These are phyloP conservation scores for Alaudala cheleensis DNA, from an alignment of 2,113 vertebrate genomes.

Conservation along the genomic window DNA sequence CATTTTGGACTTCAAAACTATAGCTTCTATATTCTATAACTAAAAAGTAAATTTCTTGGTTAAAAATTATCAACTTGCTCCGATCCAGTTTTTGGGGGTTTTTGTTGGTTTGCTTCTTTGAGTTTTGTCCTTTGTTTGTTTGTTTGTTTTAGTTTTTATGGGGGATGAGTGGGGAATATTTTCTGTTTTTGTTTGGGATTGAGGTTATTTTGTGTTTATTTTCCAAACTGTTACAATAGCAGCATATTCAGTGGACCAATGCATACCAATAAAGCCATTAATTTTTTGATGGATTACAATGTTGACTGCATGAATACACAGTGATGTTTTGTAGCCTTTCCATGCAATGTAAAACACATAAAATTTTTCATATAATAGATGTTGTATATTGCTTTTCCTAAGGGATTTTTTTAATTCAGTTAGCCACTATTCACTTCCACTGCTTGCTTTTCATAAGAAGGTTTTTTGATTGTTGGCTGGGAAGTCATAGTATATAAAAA, in stretches of 20 bases:
- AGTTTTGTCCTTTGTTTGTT: neutral
- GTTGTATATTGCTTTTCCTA: neutral
- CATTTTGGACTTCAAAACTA: neutral
- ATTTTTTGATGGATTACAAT: neutral
- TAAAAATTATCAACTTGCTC: neutral
- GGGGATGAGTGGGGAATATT: rapidly evolving
- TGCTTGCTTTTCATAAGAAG: neutral
- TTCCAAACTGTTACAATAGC: neutral
- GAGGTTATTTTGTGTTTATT: neutral
- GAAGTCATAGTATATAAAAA: neutral
- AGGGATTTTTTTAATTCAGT: neutral
- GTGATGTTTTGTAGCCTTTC: neutral
- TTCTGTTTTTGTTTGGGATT: neutral
- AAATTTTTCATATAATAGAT: neutral
- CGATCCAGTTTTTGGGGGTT: neutral
- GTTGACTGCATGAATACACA: neutral
- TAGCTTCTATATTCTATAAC: neutral
- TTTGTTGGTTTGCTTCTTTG: neutral
- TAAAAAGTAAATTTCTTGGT: neutral
- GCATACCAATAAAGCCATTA: neutral
- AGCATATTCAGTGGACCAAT: neutral
- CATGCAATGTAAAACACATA: neutral
- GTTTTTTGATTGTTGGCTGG: neutral
- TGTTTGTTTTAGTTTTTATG: no score
- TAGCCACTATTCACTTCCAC: neutral